Evolutionary conservation across 2,113 vertebrate genomes (phyloP).

Genomic region (Perca schrenkii): DNA sequence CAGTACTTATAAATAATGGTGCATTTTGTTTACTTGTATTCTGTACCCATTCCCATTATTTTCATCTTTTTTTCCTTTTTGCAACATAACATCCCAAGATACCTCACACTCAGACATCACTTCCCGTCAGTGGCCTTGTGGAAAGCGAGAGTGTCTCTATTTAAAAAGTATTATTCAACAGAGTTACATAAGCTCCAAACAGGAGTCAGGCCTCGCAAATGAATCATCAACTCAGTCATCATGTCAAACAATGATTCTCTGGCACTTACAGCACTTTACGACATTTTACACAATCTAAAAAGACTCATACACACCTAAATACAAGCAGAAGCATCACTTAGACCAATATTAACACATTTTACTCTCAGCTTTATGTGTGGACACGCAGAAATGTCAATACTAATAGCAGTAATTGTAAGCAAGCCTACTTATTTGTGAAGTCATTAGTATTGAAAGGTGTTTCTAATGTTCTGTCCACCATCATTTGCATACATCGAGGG

Average conservation of each 20-base stretch:
- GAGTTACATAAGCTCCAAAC: constrained; percentile 76
- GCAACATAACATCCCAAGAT: constrained; percentile 28
- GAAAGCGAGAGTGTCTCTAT: constrained; percentile 72
- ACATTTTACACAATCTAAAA: constrained; percentile 67
- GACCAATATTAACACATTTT: constrained; percentile 56
- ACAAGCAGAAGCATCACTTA: constrained; percentile 67
- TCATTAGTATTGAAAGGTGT: background rate
- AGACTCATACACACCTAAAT: constrained; percentile 64
- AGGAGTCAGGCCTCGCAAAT: constrained; percentile 71
- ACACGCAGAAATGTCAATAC: constrained; percentile 24
- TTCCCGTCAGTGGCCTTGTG: constrained; percentile 51
- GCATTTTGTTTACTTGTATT: background rate
- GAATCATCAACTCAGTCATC: constrained; percentile 73
- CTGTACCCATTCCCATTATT: background rate
- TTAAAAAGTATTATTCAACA: constrained; percentile 85
- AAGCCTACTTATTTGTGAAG: background rate
- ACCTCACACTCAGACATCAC: constrained; percentile 54
- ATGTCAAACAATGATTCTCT: constrained; percentile 63
- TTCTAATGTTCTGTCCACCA: background rate
- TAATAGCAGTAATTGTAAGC: constrained; percentile 13
- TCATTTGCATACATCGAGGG: background rate
- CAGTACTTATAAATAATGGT: background rate
- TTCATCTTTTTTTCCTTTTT: constrained; percentile 2
- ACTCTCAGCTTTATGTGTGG: constrained; percentile 18
- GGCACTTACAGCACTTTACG: constrained; percentile 62